Conservation (phyloP, 2,797 vertebrate species). For the Morus bassanus region DNA sequence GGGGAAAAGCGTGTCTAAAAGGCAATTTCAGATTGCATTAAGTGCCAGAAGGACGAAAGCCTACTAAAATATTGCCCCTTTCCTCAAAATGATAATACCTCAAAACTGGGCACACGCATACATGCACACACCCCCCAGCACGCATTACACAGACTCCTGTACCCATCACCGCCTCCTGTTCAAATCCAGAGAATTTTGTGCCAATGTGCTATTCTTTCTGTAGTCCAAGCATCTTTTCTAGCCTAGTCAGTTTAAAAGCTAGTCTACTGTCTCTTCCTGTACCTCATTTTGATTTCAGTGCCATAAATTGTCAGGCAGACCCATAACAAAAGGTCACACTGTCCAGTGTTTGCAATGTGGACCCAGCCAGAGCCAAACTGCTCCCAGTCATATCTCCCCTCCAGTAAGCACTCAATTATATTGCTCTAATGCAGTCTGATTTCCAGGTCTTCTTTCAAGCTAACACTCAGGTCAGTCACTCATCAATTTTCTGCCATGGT, state of each 20-base stretch:
- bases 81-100: not conserved
- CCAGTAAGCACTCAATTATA: not conserved
- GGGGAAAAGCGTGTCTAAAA: slow-evolving; percentile 14
- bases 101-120: accelerated
- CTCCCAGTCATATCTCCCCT: not conserved
- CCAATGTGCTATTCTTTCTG: not conserved
- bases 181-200: not conserved
- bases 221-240: not conserved
- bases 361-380: not conserved
- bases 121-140: too few relatives aligned
- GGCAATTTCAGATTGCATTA: slow-evolving; percentile 16
- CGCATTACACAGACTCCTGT: accelerated
- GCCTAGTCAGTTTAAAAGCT: not conserved
- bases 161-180: not conserved
- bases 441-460: not conserved
- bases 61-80: not conserved
- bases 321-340: not conserved
- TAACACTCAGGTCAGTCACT: not conserved
- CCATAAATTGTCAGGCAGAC: not conserved
- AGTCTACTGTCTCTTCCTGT: not conserved
- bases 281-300: not conserved
- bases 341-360: not conserved
- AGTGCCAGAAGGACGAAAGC: not conserved
- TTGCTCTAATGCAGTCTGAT: not conserved
- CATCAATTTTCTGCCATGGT: not conserved